Conservation (phyloP, 2,113 vertebrate genomes). For the Scytalopus superciliaris region DNA sequence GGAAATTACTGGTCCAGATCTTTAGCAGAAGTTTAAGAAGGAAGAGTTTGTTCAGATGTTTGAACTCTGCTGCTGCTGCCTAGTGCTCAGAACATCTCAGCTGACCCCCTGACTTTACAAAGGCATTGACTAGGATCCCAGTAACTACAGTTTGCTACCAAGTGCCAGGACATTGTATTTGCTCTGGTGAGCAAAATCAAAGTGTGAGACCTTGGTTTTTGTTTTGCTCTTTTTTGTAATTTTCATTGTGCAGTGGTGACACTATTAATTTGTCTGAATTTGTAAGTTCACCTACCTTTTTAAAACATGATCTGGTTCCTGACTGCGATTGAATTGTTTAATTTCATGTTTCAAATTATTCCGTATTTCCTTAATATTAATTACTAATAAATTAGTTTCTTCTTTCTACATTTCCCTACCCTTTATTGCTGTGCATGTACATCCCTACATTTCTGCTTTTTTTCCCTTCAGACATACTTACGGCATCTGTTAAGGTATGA, state of each 20-base stretch:
- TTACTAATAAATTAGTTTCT: neutral
- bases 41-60: neutral
- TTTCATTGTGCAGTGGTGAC: fast-evolving
- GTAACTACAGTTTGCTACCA: neutral
- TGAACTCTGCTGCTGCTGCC: neutral
- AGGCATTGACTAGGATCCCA: neutral
- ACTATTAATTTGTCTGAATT: neutral
- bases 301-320: neutral
- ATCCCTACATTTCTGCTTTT: neutral
- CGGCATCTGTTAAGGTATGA: neutral
- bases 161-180: neutral
- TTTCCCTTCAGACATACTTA: neutral
- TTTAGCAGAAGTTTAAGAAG: neutral
- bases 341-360: neutral
- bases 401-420: neutral
- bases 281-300: neutral
- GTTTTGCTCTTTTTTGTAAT: neutral
- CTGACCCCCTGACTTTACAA: neutral
- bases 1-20: neutral
- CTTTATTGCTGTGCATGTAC: fast-evolving
- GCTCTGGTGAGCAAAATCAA: neutral
- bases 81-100: neutral
- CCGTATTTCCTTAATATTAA: neutral
- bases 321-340: neutral
- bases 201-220: neutral